Conservation (phyloP, 2,797 vertebrate genomes). For the Fringilla coelebs region DNA sequence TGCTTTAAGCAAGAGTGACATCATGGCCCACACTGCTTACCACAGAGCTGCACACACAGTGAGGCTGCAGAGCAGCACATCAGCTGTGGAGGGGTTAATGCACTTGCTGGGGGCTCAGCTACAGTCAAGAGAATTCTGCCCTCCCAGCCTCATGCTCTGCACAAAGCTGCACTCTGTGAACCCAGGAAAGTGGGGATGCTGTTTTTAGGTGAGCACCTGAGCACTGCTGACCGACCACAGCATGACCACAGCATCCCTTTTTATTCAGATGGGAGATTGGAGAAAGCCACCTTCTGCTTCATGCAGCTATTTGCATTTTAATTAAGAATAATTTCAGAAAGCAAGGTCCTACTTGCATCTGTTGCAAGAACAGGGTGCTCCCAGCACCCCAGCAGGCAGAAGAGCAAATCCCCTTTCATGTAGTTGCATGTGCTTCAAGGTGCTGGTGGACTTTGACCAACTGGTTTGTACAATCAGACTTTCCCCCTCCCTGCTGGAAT, state of each 20-base stretch:
- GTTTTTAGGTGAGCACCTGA: background rate
- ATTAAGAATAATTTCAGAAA: background rate
- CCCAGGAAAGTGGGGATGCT: background rate
- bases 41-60: background rate
- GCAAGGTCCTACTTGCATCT: background rate
- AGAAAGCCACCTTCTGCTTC: constrained; percentile 11
- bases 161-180: background rate
- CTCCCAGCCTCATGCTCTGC: background rate
- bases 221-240: background rate
- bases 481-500: background rate
- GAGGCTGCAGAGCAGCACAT: background rate
- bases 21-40: background rate
- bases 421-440: background rate
- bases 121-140: background rate
- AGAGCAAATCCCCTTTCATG: background rate
- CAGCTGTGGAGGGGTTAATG: background rate
- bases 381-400: background rate
- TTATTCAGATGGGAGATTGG: background rate
- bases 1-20: constrained; percentile 20
- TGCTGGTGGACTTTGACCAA: background rate
- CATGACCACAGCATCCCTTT: background rate
- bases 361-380: background rate
- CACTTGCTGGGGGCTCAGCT: background rate
- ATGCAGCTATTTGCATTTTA: background rate
- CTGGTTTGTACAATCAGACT: background rate